phyloP scores from a whole-genome alignment of 1,140 invertebrate species.

The Drosophila sp. region DNA sequence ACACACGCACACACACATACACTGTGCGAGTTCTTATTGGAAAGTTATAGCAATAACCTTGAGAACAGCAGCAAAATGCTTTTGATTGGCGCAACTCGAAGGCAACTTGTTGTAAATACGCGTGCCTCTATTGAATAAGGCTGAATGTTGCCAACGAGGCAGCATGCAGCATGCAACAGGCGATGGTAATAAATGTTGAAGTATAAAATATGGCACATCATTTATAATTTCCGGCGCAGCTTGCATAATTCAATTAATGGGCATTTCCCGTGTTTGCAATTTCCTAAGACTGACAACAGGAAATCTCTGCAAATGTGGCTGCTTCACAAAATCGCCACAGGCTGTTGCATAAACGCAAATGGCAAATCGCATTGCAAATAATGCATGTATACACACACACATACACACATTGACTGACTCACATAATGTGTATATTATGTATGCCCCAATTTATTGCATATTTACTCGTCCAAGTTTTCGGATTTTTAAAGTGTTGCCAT shows the following conservation, averaged over 20 bases:
- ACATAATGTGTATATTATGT: slow-evolving; percentile 22
- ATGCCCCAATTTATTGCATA: slow-evolving; percentile 39
- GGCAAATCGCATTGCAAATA: slow-evolving; percentile 4
- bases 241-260: slow-evolving; percentile 78
- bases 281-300: slow-evolving; percentile 53
- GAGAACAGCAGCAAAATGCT: slow-evolving; percentile 61
- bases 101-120: slow-evolving; percentile 32
- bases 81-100: slow-evolving; percentile 58
- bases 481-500: slow-evolving; percentile 35
- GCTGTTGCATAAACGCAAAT: slow-evolving; percentile 39
- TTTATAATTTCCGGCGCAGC: slow-evolving; percentile 76
- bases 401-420: neutral
- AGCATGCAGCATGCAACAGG: slow-evolving; percentile 32
- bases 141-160: slow-evolving; percentile 7
- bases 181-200: slow-evolving; percentile 32
- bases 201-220: slow-evolving; percentile 77
- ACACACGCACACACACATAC: slow-evolving; percentile 7
- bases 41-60: slow-evolving; percentile 73
- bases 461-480: slow-evolving; percentile 25
- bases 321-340: slow-evolving; percentile 43
- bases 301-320: slow-evolving; percentile 47
- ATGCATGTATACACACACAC: slow-evolving; percentile 23
- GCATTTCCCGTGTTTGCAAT: slow-evolving; percentile 67
- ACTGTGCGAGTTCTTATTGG: slow-evolving; percentile 71
- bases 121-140: slow-evolving; percentile 29